Evolutionary conservation across 2,797 vertebrate species (phyloP).

Genomic region (Spinus olivaceus): DNA sequence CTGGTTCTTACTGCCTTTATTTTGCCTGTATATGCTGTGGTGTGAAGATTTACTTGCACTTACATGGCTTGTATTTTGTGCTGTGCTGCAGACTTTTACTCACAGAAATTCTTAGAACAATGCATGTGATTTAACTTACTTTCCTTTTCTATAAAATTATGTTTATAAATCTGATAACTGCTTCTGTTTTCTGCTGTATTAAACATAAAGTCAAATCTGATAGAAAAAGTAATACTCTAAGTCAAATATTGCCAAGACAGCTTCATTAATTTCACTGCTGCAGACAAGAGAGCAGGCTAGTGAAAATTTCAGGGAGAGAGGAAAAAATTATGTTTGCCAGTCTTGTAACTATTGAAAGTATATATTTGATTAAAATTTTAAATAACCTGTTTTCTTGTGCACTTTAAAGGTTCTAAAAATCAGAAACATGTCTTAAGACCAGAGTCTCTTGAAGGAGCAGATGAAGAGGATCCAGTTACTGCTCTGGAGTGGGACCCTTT

Average conservation of each 20-base stretch:
- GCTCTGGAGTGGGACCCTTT: constrained; percentile 96
- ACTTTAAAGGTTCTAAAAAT: constrained; percentile 84
- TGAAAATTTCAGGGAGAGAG: not conserved
- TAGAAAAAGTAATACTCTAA: not conserved
- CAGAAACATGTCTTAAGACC: constrained; percentile 94
- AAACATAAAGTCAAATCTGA: not conserved
- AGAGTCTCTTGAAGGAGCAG: constrained; percentile 92
- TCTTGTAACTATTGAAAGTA: not conserved
- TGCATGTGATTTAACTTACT: not conserved
- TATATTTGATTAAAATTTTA: not conserved
- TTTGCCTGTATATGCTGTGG: not conserved
- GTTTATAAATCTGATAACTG: not conserved
- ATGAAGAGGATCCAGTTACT: constrained; percentile 93
- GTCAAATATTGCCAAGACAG: not conserved
- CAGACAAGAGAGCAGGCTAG: not conserved
- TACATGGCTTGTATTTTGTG: not conserved
- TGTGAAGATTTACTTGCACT: not conserved
- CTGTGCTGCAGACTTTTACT: not conserved
- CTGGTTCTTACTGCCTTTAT: not conserved
- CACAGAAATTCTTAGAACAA: not conserved
- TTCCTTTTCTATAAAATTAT: not conserved
- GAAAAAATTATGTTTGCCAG: not conserved
- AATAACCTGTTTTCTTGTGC: not conserved
- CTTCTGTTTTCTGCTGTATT: not conserved
- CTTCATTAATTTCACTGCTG: not conserved